A percentile compares a stretch with the other conserved stretches of the same genome.
Conservation (phyloP, 2,797 vertebrate genomes). For the Australoheros facetus region DNA sequence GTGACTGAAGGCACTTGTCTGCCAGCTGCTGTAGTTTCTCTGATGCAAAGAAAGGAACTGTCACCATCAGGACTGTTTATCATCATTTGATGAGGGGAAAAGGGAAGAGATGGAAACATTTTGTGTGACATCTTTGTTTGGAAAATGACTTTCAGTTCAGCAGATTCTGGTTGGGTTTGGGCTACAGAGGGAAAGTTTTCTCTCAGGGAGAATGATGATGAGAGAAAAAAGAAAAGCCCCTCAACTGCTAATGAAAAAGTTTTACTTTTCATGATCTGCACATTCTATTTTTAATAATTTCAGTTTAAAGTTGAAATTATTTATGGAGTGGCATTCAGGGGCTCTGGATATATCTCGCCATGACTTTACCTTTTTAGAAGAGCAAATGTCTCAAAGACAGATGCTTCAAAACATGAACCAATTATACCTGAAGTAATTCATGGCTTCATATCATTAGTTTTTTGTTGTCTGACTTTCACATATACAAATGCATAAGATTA, state of each 20-base stretch:
- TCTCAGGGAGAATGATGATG: not conserved
- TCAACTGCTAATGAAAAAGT: not conserved
- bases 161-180: not conserved
- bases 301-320: not conserved
- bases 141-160: not conserved
- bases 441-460: not conserved
- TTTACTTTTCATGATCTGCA: not conserved
- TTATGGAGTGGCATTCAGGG: not conserved
- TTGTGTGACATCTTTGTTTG: not conserved
- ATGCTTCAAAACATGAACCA: not conserved
- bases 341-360: not conserved
- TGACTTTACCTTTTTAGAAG: not conserved
- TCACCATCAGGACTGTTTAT: not conserved
- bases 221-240: not conserved
- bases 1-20: conserved; percentile 23
- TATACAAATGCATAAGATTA: not conserved
- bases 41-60: not conserved
- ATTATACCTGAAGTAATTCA: not conserved
- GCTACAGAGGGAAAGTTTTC: not conserved
- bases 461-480: not conserved
- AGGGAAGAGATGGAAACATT: not conserved
- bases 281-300: not conserved
- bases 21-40: not conserved
- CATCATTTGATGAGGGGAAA: not conserved
- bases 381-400: not conserved